Conservation (phyloP, 2,113 vertebrate genomes). For the Passerina amoena region DNA sequence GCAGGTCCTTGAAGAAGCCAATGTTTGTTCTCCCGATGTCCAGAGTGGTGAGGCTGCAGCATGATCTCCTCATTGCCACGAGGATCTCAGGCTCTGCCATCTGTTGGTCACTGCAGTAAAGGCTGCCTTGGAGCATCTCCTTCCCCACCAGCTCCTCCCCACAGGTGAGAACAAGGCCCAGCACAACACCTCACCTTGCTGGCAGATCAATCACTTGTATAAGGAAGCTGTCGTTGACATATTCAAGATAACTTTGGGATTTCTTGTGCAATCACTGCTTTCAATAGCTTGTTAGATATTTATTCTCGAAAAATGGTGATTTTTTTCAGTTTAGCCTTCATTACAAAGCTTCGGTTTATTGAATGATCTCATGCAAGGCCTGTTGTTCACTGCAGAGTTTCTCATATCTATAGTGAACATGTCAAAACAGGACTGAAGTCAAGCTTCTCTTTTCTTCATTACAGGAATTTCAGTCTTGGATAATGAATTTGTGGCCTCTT, state of each 20-base stretch:
- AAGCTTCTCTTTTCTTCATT: background rate
- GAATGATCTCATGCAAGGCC: background rate
- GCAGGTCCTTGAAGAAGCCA: background rate
- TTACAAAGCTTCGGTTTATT: background rate
- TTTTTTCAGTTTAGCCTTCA: background rate
- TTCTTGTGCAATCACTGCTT: background rate
- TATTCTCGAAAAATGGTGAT: background rate
- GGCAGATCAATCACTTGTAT: no score
- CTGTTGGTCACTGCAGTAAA: background rate
- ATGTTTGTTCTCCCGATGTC: background rate
- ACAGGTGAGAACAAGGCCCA: no score
- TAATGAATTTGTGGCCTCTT: background rate
- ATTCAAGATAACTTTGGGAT: background rate
- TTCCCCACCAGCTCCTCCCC: background rate
- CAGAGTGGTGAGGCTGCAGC: background rate
- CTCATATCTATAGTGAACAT: background rate
- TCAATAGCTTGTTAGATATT: background rate
- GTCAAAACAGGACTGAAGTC: background rate
- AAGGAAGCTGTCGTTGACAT: background rate
- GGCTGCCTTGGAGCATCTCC: background rate
- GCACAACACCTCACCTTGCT: background rate
- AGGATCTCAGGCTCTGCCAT: background rate
- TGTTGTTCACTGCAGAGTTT: background rate
- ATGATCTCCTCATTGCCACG: background rate
- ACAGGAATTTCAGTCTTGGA: background rate